A percentile compares a stretch with the other conserved stretches of the same genome.
Conservation (phyloP, 2,113 vertebrate genomes). For the Etheostoma cragini region DNA sequence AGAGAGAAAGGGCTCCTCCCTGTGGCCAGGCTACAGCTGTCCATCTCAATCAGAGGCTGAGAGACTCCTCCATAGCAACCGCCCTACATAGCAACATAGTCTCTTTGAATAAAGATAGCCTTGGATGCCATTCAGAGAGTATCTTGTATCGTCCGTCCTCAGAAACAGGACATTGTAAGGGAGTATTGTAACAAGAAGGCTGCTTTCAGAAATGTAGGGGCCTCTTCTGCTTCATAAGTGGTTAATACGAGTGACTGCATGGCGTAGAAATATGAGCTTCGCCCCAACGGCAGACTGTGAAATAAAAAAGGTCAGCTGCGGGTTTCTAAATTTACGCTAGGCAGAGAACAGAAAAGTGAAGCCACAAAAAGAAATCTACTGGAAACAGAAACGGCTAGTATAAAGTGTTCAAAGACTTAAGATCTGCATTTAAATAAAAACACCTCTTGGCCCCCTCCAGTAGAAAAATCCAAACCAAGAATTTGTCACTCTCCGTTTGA, state of each 20-base stretch:
- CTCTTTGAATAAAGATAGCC: constrained; percentile 77
- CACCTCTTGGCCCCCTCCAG: constrained; percentile 51
- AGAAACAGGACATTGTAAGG: constrained; percentile 48
- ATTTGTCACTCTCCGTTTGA: constrained; percentile 66
- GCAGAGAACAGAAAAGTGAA: constrained; percentile 36
- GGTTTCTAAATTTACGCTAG: constrained; percentile 35
- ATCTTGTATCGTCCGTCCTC: constrained; percentile 43
- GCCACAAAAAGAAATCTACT: constrained; percentile 39
- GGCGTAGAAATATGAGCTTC: neutral
- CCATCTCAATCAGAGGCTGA: constrained; percentile 52
- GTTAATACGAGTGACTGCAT: constrained; percentile 15
- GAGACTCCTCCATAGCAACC: constrained; percentile 85
- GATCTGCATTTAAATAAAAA: constrained; percentile 70
- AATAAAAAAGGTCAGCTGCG: constrained; percentile 14
- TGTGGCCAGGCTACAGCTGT: constrained; percentile 75
- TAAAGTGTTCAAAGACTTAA: constrained; percentile 55
- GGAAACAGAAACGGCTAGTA: constrained; percentile 40
- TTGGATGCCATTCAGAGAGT: constrained; percentile 66
- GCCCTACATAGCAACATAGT: constrained; percentile 84
- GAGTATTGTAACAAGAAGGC: constrained; percentile 6
- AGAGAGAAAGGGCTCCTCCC: constrained; percentile 83
- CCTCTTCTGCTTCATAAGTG: constrained; percentile 12
- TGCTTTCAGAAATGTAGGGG: constrained; percentile 12
- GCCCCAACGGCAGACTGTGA: constrained; percentile 9
- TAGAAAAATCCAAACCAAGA: constrained; percentile 60